These are phyloP conservation scores for Archips crataeganus DNA, from an alignment of 2,888 invertebrate species.

Conservation along the genomic window DNA sequence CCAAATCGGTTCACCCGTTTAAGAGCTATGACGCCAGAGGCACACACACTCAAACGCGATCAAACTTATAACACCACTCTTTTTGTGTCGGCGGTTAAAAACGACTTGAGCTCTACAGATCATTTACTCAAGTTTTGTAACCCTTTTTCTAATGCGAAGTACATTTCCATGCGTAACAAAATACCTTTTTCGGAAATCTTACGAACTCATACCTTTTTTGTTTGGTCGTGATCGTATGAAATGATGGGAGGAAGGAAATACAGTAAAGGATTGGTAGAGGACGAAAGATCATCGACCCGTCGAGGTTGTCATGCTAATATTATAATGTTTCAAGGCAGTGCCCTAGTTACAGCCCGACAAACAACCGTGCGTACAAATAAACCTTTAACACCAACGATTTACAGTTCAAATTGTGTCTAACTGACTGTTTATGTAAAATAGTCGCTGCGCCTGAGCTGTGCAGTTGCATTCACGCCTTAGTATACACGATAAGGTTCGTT, in stretches of 20 bases:
- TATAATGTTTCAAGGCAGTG: constrained; percentile 74
- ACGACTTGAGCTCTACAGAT: too few relatives aligned
- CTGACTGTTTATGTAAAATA: not conserved
- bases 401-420: not conserved
- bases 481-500: constrained; percentile 3
- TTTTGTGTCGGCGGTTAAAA: too few relatives aligned
- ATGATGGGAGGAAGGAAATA: constrained; percentile 31
- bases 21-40: too few relatives aligned
- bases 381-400: not conserved
- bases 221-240: not conserved
- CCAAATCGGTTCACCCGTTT: too few relatives aligned
- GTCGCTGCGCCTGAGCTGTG: constrained; percentile 24
- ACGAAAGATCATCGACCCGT: constrained; percentile 74
- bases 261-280: constrained; percentile 60
- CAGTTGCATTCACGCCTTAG: constrained; percentile 6
- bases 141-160: too few relatives aligned
- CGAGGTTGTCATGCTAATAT: constrained; percentile 83
- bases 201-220: not conserved
- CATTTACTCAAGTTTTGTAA: too few relatives aligned
- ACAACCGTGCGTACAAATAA: constrained; percentile 13
- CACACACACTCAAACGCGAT: too few relatives aligned
- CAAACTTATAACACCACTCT: too few relatives aligned
- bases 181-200: too few relatives aligned
- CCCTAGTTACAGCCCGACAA: constrained; percentile 70
- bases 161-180: too few relatives aligned